These are phyloP conservation scores for Mus spicilegus DNA, from an alignment of 2,113 vertebrate genomes.

Conservation along the genomic window DNA sequence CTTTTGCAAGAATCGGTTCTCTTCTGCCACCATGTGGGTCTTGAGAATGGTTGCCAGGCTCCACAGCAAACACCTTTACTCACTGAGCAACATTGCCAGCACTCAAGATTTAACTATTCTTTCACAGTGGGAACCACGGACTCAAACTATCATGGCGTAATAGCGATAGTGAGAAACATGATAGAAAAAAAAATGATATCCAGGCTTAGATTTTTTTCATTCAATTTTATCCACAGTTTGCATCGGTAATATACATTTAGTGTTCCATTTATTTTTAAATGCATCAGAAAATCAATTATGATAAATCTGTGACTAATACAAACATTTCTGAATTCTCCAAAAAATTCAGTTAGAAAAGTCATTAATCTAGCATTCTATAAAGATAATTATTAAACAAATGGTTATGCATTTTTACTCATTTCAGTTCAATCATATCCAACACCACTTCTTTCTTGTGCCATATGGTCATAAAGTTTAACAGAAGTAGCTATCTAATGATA, in stretches of 20 bases:
- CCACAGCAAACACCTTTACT: not conserved
- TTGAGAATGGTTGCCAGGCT: not conserved
- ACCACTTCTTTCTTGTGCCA: slow-evolving; percentile 78
- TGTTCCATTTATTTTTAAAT: slow-evolving; percentile 77
- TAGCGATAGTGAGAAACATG: slow-evolving; percentile 19
- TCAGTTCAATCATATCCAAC: slow-evolving; percentile 71
- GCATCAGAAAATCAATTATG: slow-evolving; percentile 77
- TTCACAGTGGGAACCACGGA: not conserved
- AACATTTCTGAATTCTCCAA: slow-evolving; percentile 79
- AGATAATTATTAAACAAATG: slow-evolving; percentile 77
- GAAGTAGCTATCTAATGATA: slow-evolving; percentile 55
- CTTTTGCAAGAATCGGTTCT: not conserved
- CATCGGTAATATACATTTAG: slow-evolving; percentile 80
- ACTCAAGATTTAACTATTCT: not conserved
- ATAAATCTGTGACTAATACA: slow-evolving; percentile 80
- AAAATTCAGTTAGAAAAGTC: slow-evolving; percentile 81
- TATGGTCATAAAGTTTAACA: slow-evolving; percentile 71
- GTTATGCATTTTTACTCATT: slow-evolving; percentile 72
- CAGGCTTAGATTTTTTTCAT: slow-evolving; percentile 65
- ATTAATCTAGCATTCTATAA: slow-evolving; percentile 79
- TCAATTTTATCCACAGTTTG: slow-evolving; percentile 82
- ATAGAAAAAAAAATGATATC: slow-evolving; percentile 60
- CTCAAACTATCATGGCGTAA: not conserved
- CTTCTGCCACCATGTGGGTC: not conserved
- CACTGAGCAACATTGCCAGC: not conserved